Percentiles rank a stretch among this genome's conserved stretches.
phyloP scores from a whole-genome alignment of 2,888 invertebrate species.

The Hypena proboscidalis region DNA sequence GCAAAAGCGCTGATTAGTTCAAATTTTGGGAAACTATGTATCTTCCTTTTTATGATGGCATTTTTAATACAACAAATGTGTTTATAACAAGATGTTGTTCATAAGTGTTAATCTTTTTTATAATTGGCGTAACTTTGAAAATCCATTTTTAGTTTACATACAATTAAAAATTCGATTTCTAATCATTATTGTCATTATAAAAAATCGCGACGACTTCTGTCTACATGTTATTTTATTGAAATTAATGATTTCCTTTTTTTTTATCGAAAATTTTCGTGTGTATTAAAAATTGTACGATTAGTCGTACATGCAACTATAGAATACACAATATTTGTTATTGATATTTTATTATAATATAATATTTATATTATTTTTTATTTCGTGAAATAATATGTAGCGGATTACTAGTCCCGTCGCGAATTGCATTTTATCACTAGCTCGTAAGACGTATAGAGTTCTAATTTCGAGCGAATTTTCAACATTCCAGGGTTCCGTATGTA shows the following conservation, averaged over 20 bases:
- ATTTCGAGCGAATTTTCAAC: constrained; percentile 75
- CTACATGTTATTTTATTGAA: constrained; percentile 73
- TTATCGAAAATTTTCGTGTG: neutral
- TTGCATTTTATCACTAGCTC: constrained; percentile 76
- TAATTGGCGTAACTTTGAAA: constrained; percentile 41
- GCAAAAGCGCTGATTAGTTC: too few relatives aligned
- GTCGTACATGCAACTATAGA: constrained; percentile 14
- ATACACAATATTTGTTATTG: constrained; percentile 22
- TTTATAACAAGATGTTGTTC: constrained; percentile 38
- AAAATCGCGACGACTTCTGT: constrained; percentile 72
- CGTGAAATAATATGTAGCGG: constrained; percentile 68
- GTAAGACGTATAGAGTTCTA: constrained; percentile 66
- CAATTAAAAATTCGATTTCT: constrained; percentile 48
- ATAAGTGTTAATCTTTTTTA: constrained; percentile 51
- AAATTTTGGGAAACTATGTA: too few relatives aligned
- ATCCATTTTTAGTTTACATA: constrained; percentile 46
- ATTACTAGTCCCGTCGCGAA: constrained; percentile 79
- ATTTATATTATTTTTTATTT: constrained; percentile 50
- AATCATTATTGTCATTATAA: constrained; percentile 51
- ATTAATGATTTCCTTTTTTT: constrained; percentile 27
- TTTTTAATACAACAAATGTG: constrained; percentile 42
- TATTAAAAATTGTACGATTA: constrained; percentile 5
- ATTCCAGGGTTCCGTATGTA: constrained; percentile 74
- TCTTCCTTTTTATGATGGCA: constrained; percentile 2
- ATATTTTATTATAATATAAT: constrained; percentile 20